Base-by-base conservation (phyloP, 2,797 vertebrate species). In the Hyperoplus lanceolatus region DNA sequence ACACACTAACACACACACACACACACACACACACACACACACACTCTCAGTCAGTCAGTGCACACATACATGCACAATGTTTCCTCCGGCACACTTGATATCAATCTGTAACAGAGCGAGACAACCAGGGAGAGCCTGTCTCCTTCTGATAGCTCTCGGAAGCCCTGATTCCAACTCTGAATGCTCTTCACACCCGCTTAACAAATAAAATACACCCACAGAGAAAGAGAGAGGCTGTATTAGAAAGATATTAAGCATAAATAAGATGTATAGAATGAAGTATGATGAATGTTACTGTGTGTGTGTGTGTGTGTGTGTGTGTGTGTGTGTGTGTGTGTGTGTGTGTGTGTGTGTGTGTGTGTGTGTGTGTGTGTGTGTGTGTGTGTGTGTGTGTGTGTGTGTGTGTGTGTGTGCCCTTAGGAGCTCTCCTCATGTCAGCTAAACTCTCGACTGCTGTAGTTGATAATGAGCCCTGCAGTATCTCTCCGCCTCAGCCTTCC, bases 391-490 rank as follows among this genome's bases (percentile, higher is more conserved):
- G 54, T 51, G 38, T 46, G 3, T 39, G 73, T 51, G 51, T 15
- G n/a, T n/a, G n/a, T n/a, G n/a, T n/a, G n/a, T 14, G 42, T 45
- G 73, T 60, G 68, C 83, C 84, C 77, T 69, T 56, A 80, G 81
- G 75, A 82, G 46, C 71, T 73, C 77, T 73, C 51, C 75, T 79
- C 80, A 73, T 80, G 82, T 87, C 85, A 76, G 73, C 77, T 84
- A 81, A 86, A 90, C 73, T 85, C 82, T 82, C 55, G 0, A 81
- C 78, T 87, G 86, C 75, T 87, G 73, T 79, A 78, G 86, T 76
- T 88, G 87, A 85, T 90, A 88, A 88, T 88, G 87, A 90, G 36
- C 84, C 53, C 78, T 73, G 69, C 70, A 14, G 69, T 90, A 92
- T 91, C 87, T 89, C 83, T 79, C 67, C 56, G 75, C 73, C 82